These are phyloP conservation scores for Odontomachus brunneus DNA, from an alignment of 1,140 invertebrate genomes.

Conservation along the genomic window DNA sequence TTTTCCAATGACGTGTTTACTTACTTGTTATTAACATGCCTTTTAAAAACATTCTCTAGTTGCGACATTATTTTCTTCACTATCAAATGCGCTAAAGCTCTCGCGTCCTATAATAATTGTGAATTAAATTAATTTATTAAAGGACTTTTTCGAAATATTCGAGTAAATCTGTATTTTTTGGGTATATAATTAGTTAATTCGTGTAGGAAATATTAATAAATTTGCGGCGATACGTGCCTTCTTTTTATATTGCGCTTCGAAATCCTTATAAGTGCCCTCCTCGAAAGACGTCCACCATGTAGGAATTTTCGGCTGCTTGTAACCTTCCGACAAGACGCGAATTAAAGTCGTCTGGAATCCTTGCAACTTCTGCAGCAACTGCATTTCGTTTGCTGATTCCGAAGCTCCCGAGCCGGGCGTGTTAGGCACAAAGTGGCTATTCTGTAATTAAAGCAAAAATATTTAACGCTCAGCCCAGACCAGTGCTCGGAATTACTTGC, in stretches of 20 bases:
- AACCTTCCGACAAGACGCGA: conserved; percentile 67
- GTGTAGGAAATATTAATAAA: neutral
- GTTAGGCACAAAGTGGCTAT: neutral
- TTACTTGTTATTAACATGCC: conserved; percentile 62
- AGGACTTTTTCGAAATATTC: neutral
- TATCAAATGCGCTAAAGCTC: conserved; percentile 68
- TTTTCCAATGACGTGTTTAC: neutral
- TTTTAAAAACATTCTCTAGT: conserved; percentile 66
- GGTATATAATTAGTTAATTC: too few species aligned
- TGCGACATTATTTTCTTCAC: conserved; percentile 71
- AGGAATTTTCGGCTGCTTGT: conserved; percentile 74
- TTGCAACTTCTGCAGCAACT: conserved; percentile 72
- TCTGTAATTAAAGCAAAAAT: conserved; percentile 28
- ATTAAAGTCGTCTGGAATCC: conserved; percentile 68
- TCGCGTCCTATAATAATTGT: conserved; percentile 66
- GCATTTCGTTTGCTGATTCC: conserved; percentile 62
- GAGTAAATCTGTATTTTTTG: neutral
- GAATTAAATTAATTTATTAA: conserved; percentile 33
- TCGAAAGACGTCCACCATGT: conserved; percentile 81
- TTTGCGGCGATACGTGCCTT: conserved; percentile 63
- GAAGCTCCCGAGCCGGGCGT: neutral
- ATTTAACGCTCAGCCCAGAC: neutral
- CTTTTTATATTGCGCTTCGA: conserved; percentile 72
- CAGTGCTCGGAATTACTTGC: too few species aligned
- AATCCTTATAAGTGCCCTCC: conserved; percentile 77